These are phyloP conservation scores for Melanotaenia trifasciata DNA, from an alignment of 2,797 vertebrate genomes.

Conservation along the genomic window DNA sequence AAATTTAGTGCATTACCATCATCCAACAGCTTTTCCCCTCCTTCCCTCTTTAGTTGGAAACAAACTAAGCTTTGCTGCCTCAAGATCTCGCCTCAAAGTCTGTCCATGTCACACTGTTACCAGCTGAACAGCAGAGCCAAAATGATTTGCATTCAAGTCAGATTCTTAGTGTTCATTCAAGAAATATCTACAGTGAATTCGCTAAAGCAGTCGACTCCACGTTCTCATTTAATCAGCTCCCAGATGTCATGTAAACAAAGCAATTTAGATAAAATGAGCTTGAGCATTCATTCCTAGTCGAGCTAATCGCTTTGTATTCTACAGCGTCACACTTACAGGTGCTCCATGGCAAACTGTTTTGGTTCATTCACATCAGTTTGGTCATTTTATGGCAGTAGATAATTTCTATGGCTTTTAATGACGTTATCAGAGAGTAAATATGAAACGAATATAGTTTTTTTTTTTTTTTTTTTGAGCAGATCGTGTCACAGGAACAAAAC, in stretches of 20 bases:
- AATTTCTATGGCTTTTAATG: background rate
- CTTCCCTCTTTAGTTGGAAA: background rate
- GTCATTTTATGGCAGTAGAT: background rate
- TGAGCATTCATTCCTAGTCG: background rate
- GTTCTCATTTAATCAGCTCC: constrained; percentile 13
- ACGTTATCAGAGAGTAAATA: background rate
- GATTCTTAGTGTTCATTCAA: constrained; percentile 3
- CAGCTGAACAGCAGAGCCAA: constrained; percentile 4
- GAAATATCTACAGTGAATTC: background rate
- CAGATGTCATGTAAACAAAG: background rate
- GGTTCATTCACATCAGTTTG: background rate
- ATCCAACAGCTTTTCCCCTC: background rate
- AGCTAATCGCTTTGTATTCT: constrained; percentile 8
- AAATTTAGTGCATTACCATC: background rate
- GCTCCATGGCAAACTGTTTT: background rate
- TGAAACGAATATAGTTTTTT: background rate
- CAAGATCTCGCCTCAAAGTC: background rate
- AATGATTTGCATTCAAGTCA: constrained; percentile 6
- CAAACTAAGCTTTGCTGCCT: background rate
- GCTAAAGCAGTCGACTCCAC: constrained; percentile 7
- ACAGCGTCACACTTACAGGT: background rate
- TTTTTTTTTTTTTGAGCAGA: too few relatives aligned
- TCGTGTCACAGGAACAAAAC: too few relatives aligned
- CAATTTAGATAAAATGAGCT: constrained; percentile 4
- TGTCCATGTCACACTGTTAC: background rate